Conservation (phyloP, 2,888 invertebrate species). For the Melinaea menophilus region DNA sequence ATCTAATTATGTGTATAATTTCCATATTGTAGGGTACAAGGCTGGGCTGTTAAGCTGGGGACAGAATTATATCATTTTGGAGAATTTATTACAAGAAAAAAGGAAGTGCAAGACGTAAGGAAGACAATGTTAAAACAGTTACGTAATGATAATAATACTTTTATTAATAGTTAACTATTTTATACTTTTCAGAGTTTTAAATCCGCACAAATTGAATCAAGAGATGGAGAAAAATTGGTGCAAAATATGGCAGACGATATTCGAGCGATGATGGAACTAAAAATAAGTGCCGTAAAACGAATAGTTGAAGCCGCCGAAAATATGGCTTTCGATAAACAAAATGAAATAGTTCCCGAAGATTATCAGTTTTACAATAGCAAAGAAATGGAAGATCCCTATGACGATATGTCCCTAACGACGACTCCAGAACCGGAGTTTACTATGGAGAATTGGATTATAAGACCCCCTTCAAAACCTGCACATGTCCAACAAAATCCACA, state of each 20-base stretch:
- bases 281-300: conserved; percentile 91
- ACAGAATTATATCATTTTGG: conserved; percentile 89
- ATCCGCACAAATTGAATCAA: conserved; percentile 84
- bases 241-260: conserved; percentile 91
- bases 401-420: conserved; percentile 69
- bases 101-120: conserved; percentile 86
- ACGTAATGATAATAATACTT: background rate
- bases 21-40: conserved; percentile 79
- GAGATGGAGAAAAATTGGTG: conserved; percentile 87
- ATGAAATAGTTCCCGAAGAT: conserved; percentile 75
- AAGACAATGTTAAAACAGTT: conserved; percentile 4
- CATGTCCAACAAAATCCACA: conserved; percentile 83
- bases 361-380: conserved; percentile 85
- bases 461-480: conserved; percentile 79
- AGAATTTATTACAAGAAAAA: conserved; percentile 87
- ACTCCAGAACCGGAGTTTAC: conserved; percentile 75
- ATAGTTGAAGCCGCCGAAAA: conserved; percentile 94
- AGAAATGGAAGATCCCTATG: conserved; percentile 79
- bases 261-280: conserved; percentile 91
- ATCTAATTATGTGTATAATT: background rate
- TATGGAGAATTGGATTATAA: conserved; percentile 72
- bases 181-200: conserved; percentile 83
- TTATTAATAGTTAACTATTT: conserved; percentile 10
- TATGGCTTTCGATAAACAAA: conserved; percentile 81
- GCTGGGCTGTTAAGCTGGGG: conserved; percentile 89